Conservation (phyloP, 2,888 invertebrate species). For the Cecidostiba fungosa region DNA sequence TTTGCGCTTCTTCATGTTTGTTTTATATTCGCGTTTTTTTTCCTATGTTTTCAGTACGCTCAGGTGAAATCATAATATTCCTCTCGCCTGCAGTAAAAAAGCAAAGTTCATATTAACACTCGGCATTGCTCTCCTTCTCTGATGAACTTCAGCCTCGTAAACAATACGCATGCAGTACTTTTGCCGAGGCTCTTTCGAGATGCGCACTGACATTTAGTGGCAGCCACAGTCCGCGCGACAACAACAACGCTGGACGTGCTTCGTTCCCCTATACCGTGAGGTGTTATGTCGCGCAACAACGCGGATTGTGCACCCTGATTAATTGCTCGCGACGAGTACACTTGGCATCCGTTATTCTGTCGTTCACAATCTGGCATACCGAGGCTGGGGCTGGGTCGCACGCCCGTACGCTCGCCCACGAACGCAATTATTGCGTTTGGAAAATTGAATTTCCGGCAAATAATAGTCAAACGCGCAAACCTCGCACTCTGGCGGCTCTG, state of each 20-base stretch:
- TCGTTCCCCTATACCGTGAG: conserved; percentile 60
- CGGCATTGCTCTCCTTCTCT: not conserved
- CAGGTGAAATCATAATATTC: not conserved
- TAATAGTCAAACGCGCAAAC: conserved; percentile 11
- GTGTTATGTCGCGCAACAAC: conserved; percentile 73
- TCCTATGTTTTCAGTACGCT: not conserved
- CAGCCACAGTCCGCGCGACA: not conserved
- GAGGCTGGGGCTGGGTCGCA: not conserved
- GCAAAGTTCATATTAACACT: not conserved
- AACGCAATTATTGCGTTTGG: conserved; percentile 53
- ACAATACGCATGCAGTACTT: conserved; percentile 29
- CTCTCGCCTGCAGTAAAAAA: not conserved
- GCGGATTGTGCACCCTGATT: conserved; percentile 75
- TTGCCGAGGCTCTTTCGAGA: conserved; percentile 44
- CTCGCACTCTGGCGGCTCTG: not conserved
- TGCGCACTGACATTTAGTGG: conserved; percentile 53
- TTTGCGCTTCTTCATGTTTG: not conserved
- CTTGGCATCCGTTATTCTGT: conserved; percentile 75
- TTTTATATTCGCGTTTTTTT: not conserved
- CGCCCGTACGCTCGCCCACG: not conserved
- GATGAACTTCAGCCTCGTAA: not conserved
- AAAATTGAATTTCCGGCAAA: conserved; percentile 52
- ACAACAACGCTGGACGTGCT: not conserved
- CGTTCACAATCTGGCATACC: conserved; percentile 70
- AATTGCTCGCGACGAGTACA: conserved; percentile 73